Evolutionary conservation across 64 coral and sea anemone species (phyloP).

Genomic region (Montipora sp.): DNA sequence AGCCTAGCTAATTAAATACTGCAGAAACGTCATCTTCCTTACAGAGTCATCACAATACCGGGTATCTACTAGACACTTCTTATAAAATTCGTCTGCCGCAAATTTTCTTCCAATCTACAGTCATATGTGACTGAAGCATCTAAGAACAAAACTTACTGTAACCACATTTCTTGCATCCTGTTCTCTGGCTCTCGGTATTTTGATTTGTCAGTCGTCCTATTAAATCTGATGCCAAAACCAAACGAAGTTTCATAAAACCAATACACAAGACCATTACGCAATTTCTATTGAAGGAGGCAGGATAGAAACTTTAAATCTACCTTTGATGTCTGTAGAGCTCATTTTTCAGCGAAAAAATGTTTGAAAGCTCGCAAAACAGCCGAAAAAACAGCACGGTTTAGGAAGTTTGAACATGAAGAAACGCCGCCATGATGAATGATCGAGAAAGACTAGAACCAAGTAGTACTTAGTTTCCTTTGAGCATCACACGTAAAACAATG

Average conservation of each 20-base stretch:
- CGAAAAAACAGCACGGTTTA: background rate
- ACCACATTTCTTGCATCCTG: constrained; percentile 98
- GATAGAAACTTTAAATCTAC: background rate
- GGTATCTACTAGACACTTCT: too few species aligned
- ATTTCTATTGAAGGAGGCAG: background rate
- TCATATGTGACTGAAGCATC: background rate
- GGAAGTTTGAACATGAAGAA: background rate
- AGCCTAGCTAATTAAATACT: too few species aligned
- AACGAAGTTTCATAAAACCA: too few species aligned
- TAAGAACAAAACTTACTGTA: constrained; percentile 75
- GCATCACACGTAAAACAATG: too few species aligned
- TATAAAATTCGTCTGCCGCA: too few species aligned
- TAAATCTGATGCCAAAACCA: constrained; percentile 54
- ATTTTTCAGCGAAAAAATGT: background rate
- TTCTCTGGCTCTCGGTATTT: constrained; percentile 74
- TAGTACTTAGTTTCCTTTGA: constrained; percentile 26
- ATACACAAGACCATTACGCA: too few species aligned
- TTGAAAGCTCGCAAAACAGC: background rate
- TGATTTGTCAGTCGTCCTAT: constrained; percentile 95
- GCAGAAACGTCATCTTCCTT: too few species aligned
- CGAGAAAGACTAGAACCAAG: constrained; percentile 29
- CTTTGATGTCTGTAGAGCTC: constrained; percentile 65
- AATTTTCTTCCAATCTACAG: background rate
- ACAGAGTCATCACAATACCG: too few species aligned
- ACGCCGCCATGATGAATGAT: constrained; percentile 26